Conservation (phyloP, 2,113 vertebrate genomes). For the Crotalus tigris region DNA sequence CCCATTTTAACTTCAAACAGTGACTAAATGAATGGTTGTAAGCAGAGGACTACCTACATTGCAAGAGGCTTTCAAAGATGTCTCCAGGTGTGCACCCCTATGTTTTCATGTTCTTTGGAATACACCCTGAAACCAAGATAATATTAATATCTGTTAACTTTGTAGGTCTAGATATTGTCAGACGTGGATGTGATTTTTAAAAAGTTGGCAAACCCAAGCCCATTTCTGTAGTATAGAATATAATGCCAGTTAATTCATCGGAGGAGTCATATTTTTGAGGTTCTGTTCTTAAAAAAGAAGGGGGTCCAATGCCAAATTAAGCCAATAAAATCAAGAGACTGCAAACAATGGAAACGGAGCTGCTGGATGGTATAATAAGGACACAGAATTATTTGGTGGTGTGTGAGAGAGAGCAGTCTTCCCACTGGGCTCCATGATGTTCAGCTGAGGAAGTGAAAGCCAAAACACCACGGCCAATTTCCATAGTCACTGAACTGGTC, state of each 20-base stretch:
- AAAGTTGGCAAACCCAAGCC: not conserved
- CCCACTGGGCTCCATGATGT: not conserved
- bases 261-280: not conserved
- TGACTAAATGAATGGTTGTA: no score
- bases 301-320: not conserved
- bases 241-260: not conserved
- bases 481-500: not conserved
- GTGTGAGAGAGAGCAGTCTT: not conserved
- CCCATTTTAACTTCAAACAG: no score
- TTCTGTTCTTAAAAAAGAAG: not conserved
- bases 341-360: not conserved
- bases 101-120: not conserved
- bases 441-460: not conserved
- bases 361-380: accelerated
- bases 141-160: not conserved
- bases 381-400: accelerated
- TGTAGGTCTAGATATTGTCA: not conserved
- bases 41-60: not conserved
- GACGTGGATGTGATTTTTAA: no score
- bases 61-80: not conserved
- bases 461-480: not conserved
- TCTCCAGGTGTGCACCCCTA: not conserved
- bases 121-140: not conserved
- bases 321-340: not conserved
- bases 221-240: not conserved